Evolutionary conservation across 2,113 vertebrate genomes (phyloP), one percentile per base, ranked within the genome.

Genomic region (Marmota flaviventris): DNA sequence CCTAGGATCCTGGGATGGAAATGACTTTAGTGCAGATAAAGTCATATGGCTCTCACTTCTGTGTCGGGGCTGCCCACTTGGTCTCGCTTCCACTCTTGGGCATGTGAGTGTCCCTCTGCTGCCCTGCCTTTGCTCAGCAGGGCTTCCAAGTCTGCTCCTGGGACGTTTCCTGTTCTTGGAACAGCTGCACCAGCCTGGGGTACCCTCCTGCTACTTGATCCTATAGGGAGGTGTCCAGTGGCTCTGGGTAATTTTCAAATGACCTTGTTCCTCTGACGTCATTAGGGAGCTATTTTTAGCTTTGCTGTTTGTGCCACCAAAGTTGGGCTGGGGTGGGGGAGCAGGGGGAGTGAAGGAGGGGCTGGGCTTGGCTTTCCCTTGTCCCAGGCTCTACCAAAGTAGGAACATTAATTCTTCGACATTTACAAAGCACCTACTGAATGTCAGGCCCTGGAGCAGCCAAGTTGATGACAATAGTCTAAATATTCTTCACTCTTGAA

Each of bases 181-280:
- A 97, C 97, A 98, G 97, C 97, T 98, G 97, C 87, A 8, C 94
- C 94, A 83, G 96, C 94, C 96, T 92, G 97, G 97, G 97, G 95
- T 97, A 95, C 97, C 97, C 97, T 98, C 87, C 83, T 93, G 97
- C 97, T 83, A 98, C 87, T 96, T 97, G 97, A 98, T 98, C 97
- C 95, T 97, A 95, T 96, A 97, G 96, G 94, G 93, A 97, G 98
- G 97, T 98, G 56, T 98, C 97, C 97, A 97, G 81, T 96, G 96
- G 93, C 96, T 51, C 37, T 92, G 95, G 96, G 92, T 93, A 96
- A 27, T 97, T 96, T 97, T 96, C 96, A 97, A 97, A 97, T 97
- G 98, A 98, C 97, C 97, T 98, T 98, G 97, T 85, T 94, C 95
- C 84, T 96, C 97, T 98, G 95, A 97, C 93, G 93, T 98, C 97